Percentiles rank a stretch among this genome's conserved stretches.
These are phyloP conservation scores for Myotis brandtii DNA, from an alignment of 2,113 vertebrate species.

Conservation along the genomic window DNA sequence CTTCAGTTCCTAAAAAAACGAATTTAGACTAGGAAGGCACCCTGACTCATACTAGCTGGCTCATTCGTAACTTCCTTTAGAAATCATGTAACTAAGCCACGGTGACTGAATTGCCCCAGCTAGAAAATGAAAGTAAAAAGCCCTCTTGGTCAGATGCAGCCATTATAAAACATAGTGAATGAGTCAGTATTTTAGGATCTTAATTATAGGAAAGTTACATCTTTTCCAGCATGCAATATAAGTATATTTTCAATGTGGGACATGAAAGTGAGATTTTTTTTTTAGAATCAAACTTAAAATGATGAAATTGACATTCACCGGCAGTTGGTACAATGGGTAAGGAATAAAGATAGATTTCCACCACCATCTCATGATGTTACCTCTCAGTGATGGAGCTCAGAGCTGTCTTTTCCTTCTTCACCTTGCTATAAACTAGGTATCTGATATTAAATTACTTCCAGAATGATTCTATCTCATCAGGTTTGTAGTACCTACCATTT, in stretches of 20 bases:
- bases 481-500: not conserved
- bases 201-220: not conserved
- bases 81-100: not conserved
- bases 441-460: not conserved
- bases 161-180: not conserved
- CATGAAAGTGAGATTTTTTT: not conserved
- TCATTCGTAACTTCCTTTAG: not conserved
- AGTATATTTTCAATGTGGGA: not conserved
- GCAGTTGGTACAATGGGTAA: not conserved
- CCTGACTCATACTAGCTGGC: not conserved
- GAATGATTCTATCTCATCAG: not conserved
- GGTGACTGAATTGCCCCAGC: not conserved
- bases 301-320: not conserved
- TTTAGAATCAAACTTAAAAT: not conserved
- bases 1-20: not conserved
- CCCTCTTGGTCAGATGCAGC: not conserved
- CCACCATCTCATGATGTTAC: not conserved
- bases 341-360: not conserved
- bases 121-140: conserved; percentile 61
- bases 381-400: not conserved
- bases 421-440: not conserved
- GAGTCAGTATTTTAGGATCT: not conserved
- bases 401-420: not conserved
- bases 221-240: not conserved
- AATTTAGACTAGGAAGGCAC: not conserved